Conservation (phyloP, 2,113 vertebrate species). For the Mastomys natalensis region DNA sequence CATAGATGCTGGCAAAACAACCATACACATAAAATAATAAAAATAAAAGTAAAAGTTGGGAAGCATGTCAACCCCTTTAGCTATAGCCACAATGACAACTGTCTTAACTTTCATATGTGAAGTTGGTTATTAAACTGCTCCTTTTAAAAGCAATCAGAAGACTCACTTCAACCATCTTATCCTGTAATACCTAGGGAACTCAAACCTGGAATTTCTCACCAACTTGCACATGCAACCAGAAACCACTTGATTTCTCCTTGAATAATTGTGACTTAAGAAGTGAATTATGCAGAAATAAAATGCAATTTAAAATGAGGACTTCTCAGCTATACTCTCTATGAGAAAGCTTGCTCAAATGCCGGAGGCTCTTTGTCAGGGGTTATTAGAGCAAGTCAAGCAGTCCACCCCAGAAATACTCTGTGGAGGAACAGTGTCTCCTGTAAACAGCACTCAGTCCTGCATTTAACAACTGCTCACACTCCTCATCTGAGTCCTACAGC, state of each 20-base stretch:
- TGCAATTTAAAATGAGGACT: background rate
- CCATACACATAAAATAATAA: background rate
- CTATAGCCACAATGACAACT: background rate
- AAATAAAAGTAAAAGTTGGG: background rate
- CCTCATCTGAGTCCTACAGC: background rate
- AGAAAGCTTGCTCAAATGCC: background rate
- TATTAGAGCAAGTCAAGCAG: background rate
- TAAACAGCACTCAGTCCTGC: background rate
- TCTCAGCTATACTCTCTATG: background rate
- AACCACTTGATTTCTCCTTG: background rate
- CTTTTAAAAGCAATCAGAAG: conserved; percentile 9
- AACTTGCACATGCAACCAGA: background rate
- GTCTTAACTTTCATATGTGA: background rate
- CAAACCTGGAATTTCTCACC: background rate
- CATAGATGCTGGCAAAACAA: background rate
- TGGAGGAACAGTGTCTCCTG: background rate
- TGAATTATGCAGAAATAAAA: conserved; percentile 19
- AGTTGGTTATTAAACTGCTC: conserved; percentile 25
- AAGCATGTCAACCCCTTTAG: background rate
- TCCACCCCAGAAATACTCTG: background rate
- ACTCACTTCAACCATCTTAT: background rate
- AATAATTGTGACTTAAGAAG: conserved; percentile 28
- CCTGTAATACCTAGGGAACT: background rate
- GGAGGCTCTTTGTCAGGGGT: background rate
- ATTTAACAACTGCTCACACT: background rate